phyloP scores from a whole-genome alignment of 2,797 vertebrate genomes.

The Thunnus albacares region DNA sequence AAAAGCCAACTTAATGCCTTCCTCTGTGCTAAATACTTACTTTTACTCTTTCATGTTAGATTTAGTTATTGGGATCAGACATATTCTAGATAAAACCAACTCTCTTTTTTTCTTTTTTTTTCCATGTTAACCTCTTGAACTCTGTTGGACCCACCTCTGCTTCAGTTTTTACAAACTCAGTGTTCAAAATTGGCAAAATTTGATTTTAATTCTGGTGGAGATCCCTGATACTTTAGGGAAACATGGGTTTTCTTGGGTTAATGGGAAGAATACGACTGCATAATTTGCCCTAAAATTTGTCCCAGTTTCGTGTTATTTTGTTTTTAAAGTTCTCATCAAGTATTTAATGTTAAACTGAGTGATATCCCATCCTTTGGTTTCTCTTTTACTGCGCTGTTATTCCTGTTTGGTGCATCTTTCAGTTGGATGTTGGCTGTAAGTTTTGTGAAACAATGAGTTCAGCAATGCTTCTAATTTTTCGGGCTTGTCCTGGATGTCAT shows the following conservation, averaged over 20 bases:
- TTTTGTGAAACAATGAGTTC: neutral
- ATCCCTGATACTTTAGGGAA: no score
- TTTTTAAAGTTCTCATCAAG: neutral
- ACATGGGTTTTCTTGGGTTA: no score
- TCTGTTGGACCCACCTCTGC: neutral
- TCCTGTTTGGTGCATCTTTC: neutral
- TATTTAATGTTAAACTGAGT: neutral
- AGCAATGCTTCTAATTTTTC: neutral
- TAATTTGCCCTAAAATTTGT: neutral
- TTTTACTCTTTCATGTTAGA: no score
- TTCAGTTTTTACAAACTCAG: neutral
- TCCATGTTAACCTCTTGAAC: no score
- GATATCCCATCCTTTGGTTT: neutral
- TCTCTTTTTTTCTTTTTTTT: no score
- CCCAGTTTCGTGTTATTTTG: neutral
- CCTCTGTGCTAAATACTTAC: no score
- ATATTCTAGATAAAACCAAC: no score
- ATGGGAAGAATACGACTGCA: no score
- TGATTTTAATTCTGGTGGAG: no score
- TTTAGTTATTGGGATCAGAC: no score
- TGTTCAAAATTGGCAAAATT: no score
- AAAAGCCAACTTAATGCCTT: no score
- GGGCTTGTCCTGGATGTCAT: slow-evolving; percentile 5
- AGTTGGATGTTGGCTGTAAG: neutral
- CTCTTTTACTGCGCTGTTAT: neutral